A percentile compares a stretch with the other conserved stretches of the same genome.
phyloP scores from a whole-genome alignment of 2,797 vertebrate genomes.

The Chromis chromis region DNA sequence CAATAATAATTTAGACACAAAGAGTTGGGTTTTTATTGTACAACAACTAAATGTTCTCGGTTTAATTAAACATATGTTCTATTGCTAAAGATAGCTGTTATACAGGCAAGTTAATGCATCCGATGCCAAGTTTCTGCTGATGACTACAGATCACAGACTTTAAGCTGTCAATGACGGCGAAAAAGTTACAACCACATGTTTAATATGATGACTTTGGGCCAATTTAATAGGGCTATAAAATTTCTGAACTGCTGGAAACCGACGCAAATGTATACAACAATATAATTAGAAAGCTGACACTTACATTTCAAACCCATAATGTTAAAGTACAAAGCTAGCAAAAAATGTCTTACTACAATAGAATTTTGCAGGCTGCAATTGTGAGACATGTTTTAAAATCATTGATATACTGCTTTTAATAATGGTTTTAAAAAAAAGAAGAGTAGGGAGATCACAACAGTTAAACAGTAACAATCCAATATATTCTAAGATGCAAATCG shows the following conservation, averaged over 20 bases:
- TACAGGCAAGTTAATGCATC: not conserved
- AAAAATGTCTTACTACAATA: not conserved
- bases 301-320: not conserved
- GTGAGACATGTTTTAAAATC: not conserved
- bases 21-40: not conserved
- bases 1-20: not conserved
- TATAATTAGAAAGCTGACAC: not conserved
- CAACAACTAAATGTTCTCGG: not conserved
- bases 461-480: not conserved
- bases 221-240: not conserved
- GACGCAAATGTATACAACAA: not conserved
- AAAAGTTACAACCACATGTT: not conserved
- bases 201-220: not conserved
- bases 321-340: not conserved
- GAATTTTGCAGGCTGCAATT: not conserved
- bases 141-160: not conserved
- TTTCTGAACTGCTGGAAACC: not conserved
- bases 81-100: not conserved
- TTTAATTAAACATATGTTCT: not conserved
- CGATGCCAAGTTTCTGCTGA: not conserved
- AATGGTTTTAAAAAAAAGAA: not conserved
- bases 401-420: no score
- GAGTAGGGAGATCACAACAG: not conserved
- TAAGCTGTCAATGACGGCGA: not conserved
- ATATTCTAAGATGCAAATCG: constrained; percentile 23